Conservation (phyloP, 1,140 invertebrate genomes). For the Aplysia californica region DNA sequence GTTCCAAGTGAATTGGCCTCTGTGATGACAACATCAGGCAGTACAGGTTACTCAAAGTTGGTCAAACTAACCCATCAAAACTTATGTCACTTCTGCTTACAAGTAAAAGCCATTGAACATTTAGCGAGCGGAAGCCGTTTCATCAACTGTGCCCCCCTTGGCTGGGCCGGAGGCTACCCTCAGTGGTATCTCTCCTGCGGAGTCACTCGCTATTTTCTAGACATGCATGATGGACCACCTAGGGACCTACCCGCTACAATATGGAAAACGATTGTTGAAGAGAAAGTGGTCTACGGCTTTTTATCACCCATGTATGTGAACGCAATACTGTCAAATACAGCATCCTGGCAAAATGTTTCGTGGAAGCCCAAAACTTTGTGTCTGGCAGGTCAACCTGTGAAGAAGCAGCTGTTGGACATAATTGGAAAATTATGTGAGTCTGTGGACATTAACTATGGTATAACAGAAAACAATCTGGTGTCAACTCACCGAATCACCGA, state of each 20-base stretch:
- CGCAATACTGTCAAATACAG: background rate
- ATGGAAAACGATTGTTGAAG: slow-evolving; percentile 29
- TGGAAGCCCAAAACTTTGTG: slow-evolving; percentile 28
- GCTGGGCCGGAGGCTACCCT: slow-evolving; percentile 39
- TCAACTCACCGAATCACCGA: slow-evolving; percentile 25
- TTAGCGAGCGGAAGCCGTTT: slow-evolving; percentile 19
- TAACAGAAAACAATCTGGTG: slow-evolving; percentile 32
- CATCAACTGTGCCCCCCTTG: slow-evolving; percentile 30
- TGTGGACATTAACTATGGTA: slow-evolving; percentile 35
- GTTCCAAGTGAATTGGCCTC: slow-evolving; percentile 21
- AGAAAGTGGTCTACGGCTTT: slow-evolving; percentile 27
- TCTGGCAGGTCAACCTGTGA: slow-evolving; percentile 34
- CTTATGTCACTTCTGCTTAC: slow-evolving; percentile 22
- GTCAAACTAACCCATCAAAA: slow-evolving; percentile 26
- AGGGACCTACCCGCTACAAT: slow-evolving; percentile 15
- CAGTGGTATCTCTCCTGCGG: slow-evolving; percentile 34
- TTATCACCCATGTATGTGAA: slow-evolving; percentile 27
- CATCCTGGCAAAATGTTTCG: slow-evolving; percentile 13
- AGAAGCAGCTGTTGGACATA: slow-evolving; percentile 6
- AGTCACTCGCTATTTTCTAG: slow-evolving; percentile 28
- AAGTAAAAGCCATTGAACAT: slow-evolving; percentile 27
- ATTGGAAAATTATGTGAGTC: slow-evolving; percentile 25
- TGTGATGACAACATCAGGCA: slow-evolving; percentile 34
- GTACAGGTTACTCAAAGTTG: slow-evolving; percentile 36
- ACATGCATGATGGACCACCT: slow-evolving; percentile 13